Evolutionary conservation across 2,113 vertebrate species (phyloP).

Genomic region (Pelecanus crispus): DNA sequence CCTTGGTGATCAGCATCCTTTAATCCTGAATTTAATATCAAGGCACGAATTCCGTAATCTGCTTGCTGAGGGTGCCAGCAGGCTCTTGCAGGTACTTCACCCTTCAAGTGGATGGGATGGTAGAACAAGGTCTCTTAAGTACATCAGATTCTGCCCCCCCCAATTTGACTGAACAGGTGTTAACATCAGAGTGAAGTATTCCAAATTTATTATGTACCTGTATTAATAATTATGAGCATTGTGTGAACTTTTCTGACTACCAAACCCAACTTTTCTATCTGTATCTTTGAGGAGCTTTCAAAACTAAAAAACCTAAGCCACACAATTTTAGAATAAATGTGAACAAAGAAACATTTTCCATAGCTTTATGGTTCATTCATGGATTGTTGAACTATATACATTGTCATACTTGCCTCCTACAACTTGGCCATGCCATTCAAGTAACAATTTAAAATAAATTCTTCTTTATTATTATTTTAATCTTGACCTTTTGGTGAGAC

Average conservation of each 20-base stretch:
- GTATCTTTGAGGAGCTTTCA: neutral
- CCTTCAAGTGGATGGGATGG: neutral
- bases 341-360: neutral
- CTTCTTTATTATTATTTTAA: neutral
- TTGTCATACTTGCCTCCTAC: neutral
- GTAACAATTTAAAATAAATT: neutral
- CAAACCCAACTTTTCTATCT: neutral
- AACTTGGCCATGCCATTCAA: neutral
- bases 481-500: conserved; percentile 10
- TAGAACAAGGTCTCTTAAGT: neutral
- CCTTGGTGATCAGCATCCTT: neutral
- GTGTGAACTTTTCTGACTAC: neutral
- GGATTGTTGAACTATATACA: neutral
- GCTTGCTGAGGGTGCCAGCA: neutral
- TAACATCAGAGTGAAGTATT: neutral
- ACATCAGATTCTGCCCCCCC: neutral
- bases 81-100: neutral
- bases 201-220: neutral
- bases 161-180: neutral
- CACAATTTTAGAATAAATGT: neutral
- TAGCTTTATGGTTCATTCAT: neutral
- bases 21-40: neutral
- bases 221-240: neutral
- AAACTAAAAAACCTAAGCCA: neutral
- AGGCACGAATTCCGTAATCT: neutral